Base-by-base conservation (phyloP, 2,888 invertebrate species). In the Fragum whitleyi region DNA sequence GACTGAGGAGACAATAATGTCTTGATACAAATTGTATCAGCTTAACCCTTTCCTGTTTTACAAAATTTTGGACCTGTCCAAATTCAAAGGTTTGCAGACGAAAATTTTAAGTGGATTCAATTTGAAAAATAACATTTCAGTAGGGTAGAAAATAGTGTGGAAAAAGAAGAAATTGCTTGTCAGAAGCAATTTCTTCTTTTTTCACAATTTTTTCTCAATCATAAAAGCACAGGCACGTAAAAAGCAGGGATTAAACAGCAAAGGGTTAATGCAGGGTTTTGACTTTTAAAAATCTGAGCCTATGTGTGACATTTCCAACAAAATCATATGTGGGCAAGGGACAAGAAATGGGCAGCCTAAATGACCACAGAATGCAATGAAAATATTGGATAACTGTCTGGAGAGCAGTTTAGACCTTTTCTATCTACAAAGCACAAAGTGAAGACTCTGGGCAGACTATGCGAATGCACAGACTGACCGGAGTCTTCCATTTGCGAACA, bases 101-200 rank as follows among this genome's bases (percentile, higher is more conserved):
- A 57, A 23, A 7, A 47, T 47, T 47, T n/a, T 3, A 28, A 57
- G 2, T 57, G 26, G 6, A 26, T 26, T 26, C 9, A 28, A 57
- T 28, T 57, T 57, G 3, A 57, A 26, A 28, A 26, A 28, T 57
- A 23, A 26, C 16, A 7, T 6, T 26, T 3, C 7, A 21, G 23
- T 16, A 26, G 16, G 57, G 26, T n/a, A 29, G 32, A 32, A 61
- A 61, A 57, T 14, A 61, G 2, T 32, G 61, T 61, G 61, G 32
- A 16, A 61, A 61, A 61, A 19, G 61, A 61, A 32, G 61, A 61
- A 61, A 61, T 57, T 57, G 57, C 57, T 57, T 47, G 47, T 47
- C 16, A 47, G 7, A 47, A 47, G 47, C 47, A 47, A 47, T 47
- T 47, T 47, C 47, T 47, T 47, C 47, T 19, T 47, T 47, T 47